Conservation (phyloP, 2,113 vertebrate genomes). For the Psilopsiagon aymara region DNA sequence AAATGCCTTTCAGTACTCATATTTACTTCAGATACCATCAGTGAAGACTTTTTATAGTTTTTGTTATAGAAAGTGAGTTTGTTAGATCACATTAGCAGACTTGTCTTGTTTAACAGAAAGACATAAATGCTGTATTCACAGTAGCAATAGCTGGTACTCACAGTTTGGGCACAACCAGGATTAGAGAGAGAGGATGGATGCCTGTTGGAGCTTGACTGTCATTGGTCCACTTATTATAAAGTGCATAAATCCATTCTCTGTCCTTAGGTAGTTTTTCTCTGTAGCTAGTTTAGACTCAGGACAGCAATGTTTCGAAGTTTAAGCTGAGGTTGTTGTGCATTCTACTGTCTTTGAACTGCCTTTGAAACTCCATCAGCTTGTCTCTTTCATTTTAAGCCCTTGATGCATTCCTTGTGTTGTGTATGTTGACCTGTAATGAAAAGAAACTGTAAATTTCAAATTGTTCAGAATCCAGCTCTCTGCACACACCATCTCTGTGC, state of each 20-base stretch:
- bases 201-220: neutral
- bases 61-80: neutral
- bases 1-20: neutral
- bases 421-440: neutral
- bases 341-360: neutral
- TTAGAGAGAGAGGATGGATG: neutral
- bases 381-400: neutral
- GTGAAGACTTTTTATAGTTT: neutral
- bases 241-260: neutral
- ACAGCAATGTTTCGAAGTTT: neutral
- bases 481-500: accelerated
- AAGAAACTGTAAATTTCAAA: neutral
- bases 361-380: neutral
- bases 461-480: neutral
- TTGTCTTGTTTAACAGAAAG: neutral
- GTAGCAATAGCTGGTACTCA: neutral
- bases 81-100: neutral
- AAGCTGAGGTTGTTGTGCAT: neutral
- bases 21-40: neutral
- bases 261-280: accelerated
- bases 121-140: neutral
- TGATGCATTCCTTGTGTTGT: neutral
- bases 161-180: neutral
- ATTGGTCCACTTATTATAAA: accelerated
- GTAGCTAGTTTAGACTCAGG: neutral